Evolutionary conservation across 1,140 invertebrate genomes (phyloP).

Genomic region (Caenorhabditis inopinata): DNA sequence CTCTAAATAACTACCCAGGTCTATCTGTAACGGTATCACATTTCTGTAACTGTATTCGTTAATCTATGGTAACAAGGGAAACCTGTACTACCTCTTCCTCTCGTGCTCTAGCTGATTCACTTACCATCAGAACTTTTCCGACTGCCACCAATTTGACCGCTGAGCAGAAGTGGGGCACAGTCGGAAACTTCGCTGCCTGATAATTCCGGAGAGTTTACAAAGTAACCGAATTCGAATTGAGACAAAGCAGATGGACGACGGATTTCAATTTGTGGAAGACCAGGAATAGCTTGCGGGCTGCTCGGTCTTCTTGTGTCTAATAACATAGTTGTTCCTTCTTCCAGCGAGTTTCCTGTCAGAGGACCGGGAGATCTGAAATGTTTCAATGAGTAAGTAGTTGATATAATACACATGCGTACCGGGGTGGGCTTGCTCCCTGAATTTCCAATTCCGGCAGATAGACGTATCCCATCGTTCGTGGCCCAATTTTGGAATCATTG

Average conservation of each 20-base stretch:
- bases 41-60: too few relatives aligned
- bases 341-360: constrained; percentile 37
- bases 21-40: too few relatives aligned
- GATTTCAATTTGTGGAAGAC: constrained; percentile 64
- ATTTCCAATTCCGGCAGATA: constrained; percentile 64
- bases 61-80: too few relatives aligned
- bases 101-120: not conserved
- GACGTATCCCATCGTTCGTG: constrained; percentile 54
- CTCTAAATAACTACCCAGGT: too few relatives aligned
- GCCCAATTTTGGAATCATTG: constrained; percentile 45
- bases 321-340: constrained; percentile 36
- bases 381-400: too few relatives aligned
- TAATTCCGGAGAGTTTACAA: constrained; percentile 65
- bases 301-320: constrained; percentile 54
- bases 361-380: constrained; percentile 44
- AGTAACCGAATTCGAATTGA: constrained; percentile 66
- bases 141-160: constrained; percentile 53
- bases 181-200: constrained; percentile 60
- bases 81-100: not conserved
- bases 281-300: constrained; percentile 65
- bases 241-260: constrained; percentile 63
- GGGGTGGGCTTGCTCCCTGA: constrained; percentile 63
- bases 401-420: constrained; percentile 40
- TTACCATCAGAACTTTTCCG: constrained; percentile 64
- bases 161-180: constrained; percentile 61